Conservation (phyloP, 2,888 invertebrate species). For the Homarus gammarus region DNA sequence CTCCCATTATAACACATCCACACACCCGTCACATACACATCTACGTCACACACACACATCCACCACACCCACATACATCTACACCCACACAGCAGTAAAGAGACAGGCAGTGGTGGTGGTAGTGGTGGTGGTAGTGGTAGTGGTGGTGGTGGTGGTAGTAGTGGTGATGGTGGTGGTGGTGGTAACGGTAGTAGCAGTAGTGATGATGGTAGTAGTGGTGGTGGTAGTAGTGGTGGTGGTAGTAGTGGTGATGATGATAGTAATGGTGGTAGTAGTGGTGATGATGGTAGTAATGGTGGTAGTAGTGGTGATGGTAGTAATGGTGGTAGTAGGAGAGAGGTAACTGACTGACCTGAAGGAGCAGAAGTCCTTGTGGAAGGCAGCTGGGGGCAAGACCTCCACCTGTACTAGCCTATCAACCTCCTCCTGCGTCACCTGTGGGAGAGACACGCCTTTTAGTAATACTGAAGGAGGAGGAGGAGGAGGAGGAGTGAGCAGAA, state of each 20-base stretch:
- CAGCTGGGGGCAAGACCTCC: conserved; percentile 50
- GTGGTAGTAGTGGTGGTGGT: conserved; percentile 1
- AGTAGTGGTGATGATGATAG: neutral
- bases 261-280: too few species aligned
- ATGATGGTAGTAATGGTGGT: neutral
- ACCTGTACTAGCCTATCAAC: conserved; percentile 62
- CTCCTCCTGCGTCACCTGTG: conserved; percentile 72
- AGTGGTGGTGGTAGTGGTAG: neutral
- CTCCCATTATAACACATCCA: neutral
- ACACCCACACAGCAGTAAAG: neutral
- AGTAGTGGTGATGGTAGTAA: neutral
- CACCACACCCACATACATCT: neutral
- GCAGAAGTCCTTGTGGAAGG: conserved; percentile 66
- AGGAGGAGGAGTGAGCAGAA: too few species aligned
- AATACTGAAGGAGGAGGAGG: neutral
- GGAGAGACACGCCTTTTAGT: neutral
- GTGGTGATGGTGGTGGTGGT: conserved; percentile 1
- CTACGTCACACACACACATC: neutral
- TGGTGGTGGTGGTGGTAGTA: neutral
- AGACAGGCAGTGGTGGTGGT: too few species aligned
- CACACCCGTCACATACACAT: neutral
- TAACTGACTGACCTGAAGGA: conserved; percentile 65
- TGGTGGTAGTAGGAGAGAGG: neutral
- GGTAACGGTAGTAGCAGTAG: neutral
- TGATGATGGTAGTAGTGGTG: too few species aligned